phyloP scores from a whole-genome alignment of 2,888 invertebrate species.

The Oeneis ivallda region DNA sequence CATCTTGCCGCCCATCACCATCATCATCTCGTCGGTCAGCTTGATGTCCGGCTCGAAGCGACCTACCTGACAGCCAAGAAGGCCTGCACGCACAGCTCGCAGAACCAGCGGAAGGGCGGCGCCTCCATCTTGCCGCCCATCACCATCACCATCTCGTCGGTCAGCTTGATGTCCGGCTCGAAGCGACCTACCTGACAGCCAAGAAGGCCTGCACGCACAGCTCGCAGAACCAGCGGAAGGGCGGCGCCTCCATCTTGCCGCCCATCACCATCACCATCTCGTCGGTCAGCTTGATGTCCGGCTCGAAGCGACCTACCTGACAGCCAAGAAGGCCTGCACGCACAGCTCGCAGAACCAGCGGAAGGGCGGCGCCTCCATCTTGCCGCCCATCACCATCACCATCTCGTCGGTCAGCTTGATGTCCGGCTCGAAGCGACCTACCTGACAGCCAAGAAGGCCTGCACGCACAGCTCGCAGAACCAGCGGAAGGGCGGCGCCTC shows the following conservation, averaged over 20 bases:
- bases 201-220: slow-evolving; percentile 98
- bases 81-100: slow-evolving; percentile 98
- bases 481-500: slow-evolving; percentile 98
- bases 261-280: slow-evolving; percentile 99
- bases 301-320: no score
- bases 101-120: slow-evolving; percentile 98
- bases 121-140: slow-evolving; percentile 99
- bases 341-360: slow-evolving; percentile 99
- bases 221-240: slow-evolving; percentile 99
- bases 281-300: slow-evolving; percentile 99
- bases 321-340: slow-evolving; percentile 97
- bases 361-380: slow-evolving; percentile 98
- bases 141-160: slow-evolving; percentile 99
- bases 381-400: slow-evolving; percentile 99
- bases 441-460: slow-evolving; percentile 98
- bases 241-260: slow-evolving; percentile 97
- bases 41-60: slow-evolving; percentile 99
- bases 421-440: slow-evolving; percentile 99
- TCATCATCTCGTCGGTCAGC: slow-evolving; percentile 99
- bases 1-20: slow-evolving; percentile 99
- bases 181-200: no score
- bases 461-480: slow-evolving; percentile 99
- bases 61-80: slow-evolving; percentile 98
- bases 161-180: slow-evolving; percentile 99
- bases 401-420: slow-evolving; percentile 99